Conservation (phyloP, 92 coral and sea anemone species). For the Porites lobata region DNA sequence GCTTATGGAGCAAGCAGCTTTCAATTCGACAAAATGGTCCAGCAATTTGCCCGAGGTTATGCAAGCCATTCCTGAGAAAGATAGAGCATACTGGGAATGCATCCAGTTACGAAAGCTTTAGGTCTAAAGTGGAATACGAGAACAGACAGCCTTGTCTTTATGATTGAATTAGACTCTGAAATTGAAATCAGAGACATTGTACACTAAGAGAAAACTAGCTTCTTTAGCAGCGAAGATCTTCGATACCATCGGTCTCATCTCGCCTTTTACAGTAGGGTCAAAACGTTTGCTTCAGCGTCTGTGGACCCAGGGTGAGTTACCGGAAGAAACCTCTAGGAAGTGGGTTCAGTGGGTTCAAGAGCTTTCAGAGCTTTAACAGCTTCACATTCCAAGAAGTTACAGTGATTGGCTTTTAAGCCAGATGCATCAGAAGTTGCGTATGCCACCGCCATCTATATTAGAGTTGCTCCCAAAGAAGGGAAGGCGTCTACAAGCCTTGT, state of each 20-base stretch:
- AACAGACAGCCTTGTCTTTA: slow-evolving; percentile 7
- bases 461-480: slow-evolving; percentile 49
- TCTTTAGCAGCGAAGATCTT: slow-evolving; percentile 33
- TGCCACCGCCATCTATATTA: slow-evolving; percentile 60
- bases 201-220: slow-evolving; percentile 27
- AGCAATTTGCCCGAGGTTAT: slow-evolving; percentile 38
- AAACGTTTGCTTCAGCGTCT: slow-evolving; percentile 38
- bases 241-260: slow-evolving; percentile 55
- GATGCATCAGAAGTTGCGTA: slow-evolving; percentile 60
- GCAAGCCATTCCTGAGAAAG: slow-evolving; percentile 19
- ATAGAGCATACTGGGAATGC: not conserved
- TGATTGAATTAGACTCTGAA: not conserved
- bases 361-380: slow-evolving; percentile 19
- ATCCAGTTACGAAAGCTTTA: slow-evolving; percentile 18
- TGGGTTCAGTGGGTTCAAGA: slow-evolving; percentile 50
- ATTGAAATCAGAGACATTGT: not conserved
- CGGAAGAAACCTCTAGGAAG: slow-evolving; percentile 6
- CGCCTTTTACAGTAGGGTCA: slow-evolving; percentile 49
- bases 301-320: slow-evolving; percentile 50
- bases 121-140: not conserved
- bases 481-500: slow-evolving; percentile 30
- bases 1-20: slow-evolving; percentile 6
- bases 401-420: slow-evolving; percentile 22
- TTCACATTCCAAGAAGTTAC: slow-evolving; percentile 47
- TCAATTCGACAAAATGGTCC: slow-evolving; percentile 56